These are phyloP conservation scores for Eupithecia tripunctaria DNA, from an alignment of 2,888 invertebrate species.

Conservation along the genomic window DNA sequence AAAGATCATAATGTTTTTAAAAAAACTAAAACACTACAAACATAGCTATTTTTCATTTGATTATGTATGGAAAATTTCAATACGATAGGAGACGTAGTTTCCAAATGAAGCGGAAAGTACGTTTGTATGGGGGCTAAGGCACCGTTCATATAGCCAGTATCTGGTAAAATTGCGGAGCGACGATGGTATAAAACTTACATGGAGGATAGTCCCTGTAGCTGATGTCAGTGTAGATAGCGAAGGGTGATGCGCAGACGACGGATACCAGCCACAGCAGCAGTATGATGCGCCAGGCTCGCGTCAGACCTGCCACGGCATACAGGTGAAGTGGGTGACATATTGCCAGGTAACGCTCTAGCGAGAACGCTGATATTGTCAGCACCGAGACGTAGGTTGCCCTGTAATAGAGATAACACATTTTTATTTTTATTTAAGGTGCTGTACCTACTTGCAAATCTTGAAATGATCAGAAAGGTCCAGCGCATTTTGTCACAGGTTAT, in stretches of 20 bases:
- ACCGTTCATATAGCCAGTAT: no score
- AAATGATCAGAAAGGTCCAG: background rate
- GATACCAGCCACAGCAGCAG: constrained; percentile 91
- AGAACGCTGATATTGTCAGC: constrained; percentile 95
- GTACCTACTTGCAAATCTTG: background rate
- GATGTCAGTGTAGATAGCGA: constrained; percentile 89
- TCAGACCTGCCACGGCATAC: constrained; percentile 91
- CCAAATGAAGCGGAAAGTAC: no score
- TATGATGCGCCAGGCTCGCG: constrained; percentile 91
- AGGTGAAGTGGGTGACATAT: constrained; percentile 93
- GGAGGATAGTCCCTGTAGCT: constrained; percentile 90
- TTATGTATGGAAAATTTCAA: no score
- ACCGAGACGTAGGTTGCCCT: constrained; percentile 96
- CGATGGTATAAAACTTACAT: constrained; percentile 70
- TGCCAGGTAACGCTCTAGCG: constrained; percentile 94
- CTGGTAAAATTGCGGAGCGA: no score
- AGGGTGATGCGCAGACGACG: constrained; percentile 90
- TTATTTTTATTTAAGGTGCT: no score
- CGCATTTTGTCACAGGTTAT: background rate
- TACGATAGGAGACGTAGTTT: no score
- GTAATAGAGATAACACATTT: constrained; percentile 32
- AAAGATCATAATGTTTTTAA: no score
- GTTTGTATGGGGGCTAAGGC: no score
- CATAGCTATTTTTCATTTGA: no score
- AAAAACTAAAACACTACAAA: no score